Evolutionary conservation across 2,113 vertebrate genomes (phyloP).

Genomic region (Notiomystis cincta): DNA sequence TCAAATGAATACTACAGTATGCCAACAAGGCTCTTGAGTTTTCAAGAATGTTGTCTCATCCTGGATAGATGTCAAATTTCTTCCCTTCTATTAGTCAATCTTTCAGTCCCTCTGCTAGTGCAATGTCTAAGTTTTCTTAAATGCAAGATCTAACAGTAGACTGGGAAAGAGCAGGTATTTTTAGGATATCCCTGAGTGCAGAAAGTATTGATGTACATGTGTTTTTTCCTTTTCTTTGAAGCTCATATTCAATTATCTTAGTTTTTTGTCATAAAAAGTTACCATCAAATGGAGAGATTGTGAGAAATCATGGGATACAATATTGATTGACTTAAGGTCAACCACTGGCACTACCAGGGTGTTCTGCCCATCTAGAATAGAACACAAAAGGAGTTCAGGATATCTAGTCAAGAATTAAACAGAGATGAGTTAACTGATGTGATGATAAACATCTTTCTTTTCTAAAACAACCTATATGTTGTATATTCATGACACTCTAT

Average conservation of each 20-base stretch:
- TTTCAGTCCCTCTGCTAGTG: background rate
- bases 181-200: background rate
- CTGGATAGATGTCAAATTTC: background rate
- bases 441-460: accelerated
- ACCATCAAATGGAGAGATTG: background rate
- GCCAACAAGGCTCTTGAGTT: background rate
- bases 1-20: background rate
- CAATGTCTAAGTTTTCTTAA: background rate
- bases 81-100: background rate
- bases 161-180: background rate
- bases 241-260: background rate
- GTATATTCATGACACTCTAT: background rate
- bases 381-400: background rate
- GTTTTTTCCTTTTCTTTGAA: background rate
- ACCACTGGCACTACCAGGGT: background rate
- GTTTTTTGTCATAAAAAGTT: background rate
- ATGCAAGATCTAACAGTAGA: background rate
- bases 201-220: background rate
- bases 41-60: background rate
- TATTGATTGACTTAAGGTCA: background rate
- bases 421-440: background rate
- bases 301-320: background rate
- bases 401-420: background rate
- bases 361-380: background rate
- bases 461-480: background rate